Evolutionary conservation across 2,888 invertebrate species (phyloP).

Genomic region (Odontocolon sp.): DNA sequence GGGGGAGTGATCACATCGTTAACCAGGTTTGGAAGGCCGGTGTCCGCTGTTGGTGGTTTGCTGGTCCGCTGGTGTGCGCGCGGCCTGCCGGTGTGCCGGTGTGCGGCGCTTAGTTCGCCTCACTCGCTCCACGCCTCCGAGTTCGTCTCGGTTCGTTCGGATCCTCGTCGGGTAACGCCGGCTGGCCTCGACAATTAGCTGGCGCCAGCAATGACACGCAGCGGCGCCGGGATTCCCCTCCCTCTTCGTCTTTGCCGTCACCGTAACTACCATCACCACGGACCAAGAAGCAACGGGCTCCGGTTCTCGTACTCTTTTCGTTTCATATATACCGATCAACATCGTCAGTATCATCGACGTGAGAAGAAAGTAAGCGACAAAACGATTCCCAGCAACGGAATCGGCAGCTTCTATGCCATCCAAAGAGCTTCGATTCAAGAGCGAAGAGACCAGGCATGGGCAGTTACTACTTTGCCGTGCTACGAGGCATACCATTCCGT

Average conservation of each 20-base stretch:
- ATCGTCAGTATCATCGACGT: not conserved
- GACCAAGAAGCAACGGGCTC: too few relatives aligned
- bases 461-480: too few relatives aligned
- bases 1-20: constrained; percentile 34
- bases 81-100: constrained; percentile 6
- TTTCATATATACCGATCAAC: constrained; percentile 3
- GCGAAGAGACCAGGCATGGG: not conserved
- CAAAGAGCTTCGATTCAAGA: too few relatives aligned
- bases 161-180: constrained; percentile 72
- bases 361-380: not conserved
- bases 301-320: constrained; percentile 46
- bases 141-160: constrained; percentile 70
- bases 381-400: constrained; percentile 1
- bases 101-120: constrained; percentile 48
- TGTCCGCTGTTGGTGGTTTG: constrained; percentile 43
- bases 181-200: constrained; percentile 80
- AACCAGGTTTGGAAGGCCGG: constrained; percentile 50
- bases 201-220: constrained; percentile 79
- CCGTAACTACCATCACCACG: constrained; percentile 31
- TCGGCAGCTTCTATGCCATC: too few relatives aligned
- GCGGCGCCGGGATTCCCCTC: constrained; percentile 73
- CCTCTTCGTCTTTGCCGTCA: constrained; percentile 47
- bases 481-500: not conserved
- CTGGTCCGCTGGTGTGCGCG: constrained; percentile 47
- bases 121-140: constrained; percentile 58